phyloP scores from a whole-genome alignment of 2,888 invertebrate species.

The Ichneumon xanthorius region DNA sequence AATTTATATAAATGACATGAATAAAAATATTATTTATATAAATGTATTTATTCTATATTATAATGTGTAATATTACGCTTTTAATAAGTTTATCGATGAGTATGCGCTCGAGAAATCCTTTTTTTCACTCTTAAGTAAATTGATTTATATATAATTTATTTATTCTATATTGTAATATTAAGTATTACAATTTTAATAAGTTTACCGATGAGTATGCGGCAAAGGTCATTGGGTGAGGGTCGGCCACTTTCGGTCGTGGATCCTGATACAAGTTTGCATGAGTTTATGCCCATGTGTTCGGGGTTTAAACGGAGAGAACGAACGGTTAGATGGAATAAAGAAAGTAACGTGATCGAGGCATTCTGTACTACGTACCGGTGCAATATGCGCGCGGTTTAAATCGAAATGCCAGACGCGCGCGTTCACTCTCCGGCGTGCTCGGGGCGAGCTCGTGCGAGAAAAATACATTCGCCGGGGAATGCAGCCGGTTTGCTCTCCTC shows the following conservation, averaged over 20 bases:
- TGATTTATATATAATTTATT: not conserved
- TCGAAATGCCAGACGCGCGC: slow-evolving; percentile 61
- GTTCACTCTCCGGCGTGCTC: slow-evolving; percentile 20
- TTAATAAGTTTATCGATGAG: not conserved
- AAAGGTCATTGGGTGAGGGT: slow-evolving; percentile 63
- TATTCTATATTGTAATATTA: not conserved
- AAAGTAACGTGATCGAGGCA: slow-evolving; percentile 54
- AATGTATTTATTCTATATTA: not conserved
- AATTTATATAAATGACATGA: too few species aligned
- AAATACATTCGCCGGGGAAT: slow-evolving; percentile 43
- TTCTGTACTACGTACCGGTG: slow-evolving; percentile 1
- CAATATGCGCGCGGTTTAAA: slow-evolving; percentile 20
- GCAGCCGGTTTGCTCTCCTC: slow-evolving; percentile 43
- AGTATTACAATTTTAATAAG: slow-evolving; percentile 10
- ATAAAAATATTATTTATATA: too few species aligned
- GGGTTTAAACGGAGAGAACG: slow-evolving; percentile 7
- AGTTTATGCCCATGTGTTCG: not conserved
- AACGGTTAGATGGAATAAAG: slow-evolving; percentile 37
- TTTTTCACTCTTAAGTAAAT: too few species aligned
- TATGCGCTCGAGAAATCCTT: not conserved
- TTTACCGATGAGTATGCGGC: not conserved
- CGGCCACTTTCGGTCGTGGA: slow-evolving; percentile 19
- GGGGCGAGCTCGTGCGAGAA: slow-evolving; percentile 33
- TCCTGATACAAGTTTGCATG: slow-evolving; percentile 29
- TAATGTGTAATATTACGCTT: slow-evolving; percentile 5